Evolutionary conservation across 1,140 invertebrate genomes (phyloP), one percentile per base, ranked within the genome.

Genomic region (Cylas formicarius): DNA sequence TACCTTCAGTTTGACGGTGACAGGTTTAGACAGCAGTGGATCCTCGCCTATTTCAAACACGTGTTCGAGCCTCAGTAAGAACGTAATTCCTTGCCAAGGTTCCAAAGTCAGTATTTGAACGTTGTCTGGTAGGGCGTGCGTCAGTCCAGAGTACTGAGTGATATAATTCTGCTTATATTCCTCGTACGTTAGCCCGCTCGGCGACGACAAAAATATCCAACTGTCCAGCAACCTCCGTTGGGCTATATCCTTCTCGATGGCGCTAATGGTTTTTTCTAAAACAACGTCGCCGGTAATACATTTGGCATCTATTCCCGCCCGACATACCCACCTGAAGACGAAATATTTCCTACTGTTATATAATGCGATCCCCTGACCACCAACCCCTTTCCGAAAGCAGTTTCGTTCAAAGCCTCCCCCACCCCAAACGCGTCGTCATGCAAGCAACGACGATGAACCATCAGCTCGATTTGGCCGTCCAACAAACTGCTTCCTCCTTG

Each of bases 351-450:
- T 11, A 61, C 20, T 7, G 50, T 41, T 3, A 79, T 13, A 44
- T 73, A 70, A 70, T 83, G 81, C 33, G 68, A 73, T 41, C 87
- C 88, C 53, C 77, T 68, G 1, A 75, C 77, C 10, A 88, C 75
- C 2, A 91, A 64, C 14, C 86, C 84, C 55, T 70, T 57, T 11
- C 72, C 70, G 52, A 67, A 78, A 6, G 74, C 86, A 6, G 70
- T 68, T 67, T 92, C 89, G 62, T 90, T 84, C 2, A 92, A 62
- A 7, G 84, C 75, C 71, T 99, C 94, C 0, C 72, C 84, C 0
- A 98, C 92, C 5, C 95, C 95, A 55, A 91, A 90, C 0, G 77
- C 80, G 68, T 98, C 95, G 61, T 99, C 95, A 37, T 76, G 70
- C 1, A 95, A 55, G 10, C 90, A 65, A 39, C 93, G 73, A 47